phyloP scores from a whole-genome alignment of 2,888 invertebrate species.

The Timema cristinae region DNA sequence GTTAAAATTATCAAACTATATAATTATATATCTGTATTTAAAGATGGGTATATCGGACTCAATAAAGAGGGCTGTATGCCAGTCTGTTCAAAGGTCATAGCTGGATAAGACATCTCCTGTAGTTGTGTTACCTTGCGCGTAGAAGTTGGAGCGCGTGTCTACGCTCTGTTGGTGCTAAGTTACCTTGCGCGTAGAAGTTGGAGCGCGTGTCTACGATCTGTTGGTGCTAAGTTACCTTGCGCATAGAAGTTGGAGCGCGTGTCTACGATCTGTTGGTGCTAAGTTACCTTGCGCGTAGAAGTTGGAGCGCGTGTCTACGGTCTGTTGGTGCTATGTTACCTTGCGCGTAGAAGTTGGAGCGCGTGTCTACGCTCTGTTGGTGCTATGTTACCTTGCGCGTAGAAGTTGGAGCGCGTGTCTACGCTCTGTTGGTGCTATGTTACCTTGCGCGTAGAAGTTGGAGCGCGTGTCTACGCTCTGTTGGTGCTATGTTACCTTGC shows the following conservation, averaged over 20 bases:
- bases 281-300: neutral
- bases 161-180: too few species aligned
- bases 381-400: slow-evolving; percentile 26
- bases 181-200: too few species aligned
- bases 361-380: slow-evolving; percentile 21
- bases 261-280: neutral
- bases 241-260: neutral
- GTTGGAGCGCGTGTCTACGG: too few species aligned
- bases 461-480: too few species aligned
- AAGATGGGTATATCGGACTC: too few species aligned
- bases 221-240: neutral
- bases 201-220: too few species aligned
- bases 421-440: slow-evolving; percentile 26
- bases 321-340: neutral
- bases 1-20: too few species aligned
- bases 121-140: neutral
- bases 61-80: too few species aligned
- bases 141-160: too few species aligned
- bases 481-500: neutral
- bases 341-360: neutral
- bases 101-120: too few species aligned
- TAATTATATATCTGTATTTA: too few species aligned
- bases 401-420: slow-evolving; percentile 16
- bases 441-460: neutral
- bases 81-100: too few species aligned